Base-by-base conservation (phyloP, 2,888 invertebrate genomes). In the Trissonchulus latispiculum region DNA sequence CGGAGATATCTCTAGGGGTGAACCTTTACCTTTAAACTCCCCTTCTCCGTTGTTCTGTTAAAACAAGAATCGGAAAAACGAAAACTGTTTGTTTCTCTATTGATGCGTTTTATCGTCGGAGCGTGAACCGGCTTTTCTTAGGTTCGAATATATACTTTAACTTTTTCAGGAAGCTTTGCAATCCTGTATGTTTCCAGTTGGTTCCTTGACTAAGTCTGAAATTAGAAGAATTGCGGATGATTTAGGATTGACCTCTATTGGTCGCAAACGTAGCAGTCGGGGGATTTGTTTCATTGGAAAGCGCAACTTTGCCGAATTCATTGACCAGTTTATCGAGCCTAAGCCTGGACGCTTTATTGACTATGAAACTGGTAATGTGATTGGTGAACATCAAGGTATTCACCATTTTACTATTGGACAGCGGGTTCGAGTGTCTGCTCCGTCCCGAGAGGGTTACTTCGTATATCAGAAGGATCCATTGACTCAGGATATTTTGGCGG, bases 231-330 rank as follows among this genome's bases (percentile, higher is more conserved):
- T 95, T 72, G 96, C 95, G 0, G 81, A 81, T 70, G 85, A 87
- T 74, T 88, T 89, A 81, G 90, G 90, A 0, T 74, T 85, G 67
- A 79, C 81, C 2, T 80, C 76, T 75, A 81, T 84, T 70, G 82
- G 80, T 0, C 77, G 78, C 67, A 83, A 81, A 73, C 83, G 80
- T 77, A 84, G 84, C 79, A 84, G 84, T 74, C 75, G 37, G 36
- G 97, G 97, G 33, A 95, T 99, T 77, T 99, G 97, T 85, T 97
- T 97, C 83, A 92, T 99, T 81, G 97, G 97, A 0, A 89, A 89
- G 80, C 88, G 92, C 78, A 88, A 90, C 78, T 97, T 97, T 84
- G 88, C 90, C 79, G 83, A 89, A 59, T 99, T 99, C 81, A 93
- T 97, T 80, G 88, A 89, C 76, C 82, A 95, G 91, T 97, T 95